Percentiles rank a stretch among this genome's conserved stretches.
Conservation (phyloP, 2,797 vertebrate species). For the Enteromius argenteus region DNA sequence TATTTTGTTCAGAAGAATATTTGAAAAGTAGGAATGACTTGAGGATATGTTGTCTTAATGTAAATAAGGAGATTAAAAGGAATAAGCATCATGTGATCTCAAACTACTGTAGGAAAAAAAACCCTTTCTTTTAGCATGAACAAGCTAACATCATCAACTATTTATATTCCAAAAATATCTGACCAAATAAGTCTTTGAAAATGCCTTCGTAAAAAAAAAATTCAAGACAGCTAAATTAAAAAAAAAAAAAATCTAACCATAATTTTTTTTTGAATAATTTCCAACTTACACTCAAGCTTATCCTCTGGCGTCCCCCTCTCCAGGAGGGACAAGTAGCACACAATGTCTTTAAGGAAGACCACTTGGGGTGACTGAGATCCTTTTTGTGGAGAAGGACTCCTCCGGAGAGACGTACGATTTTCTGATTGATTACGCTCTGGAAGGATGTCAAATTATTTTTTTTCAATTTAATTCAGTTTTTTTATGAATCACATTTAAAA, state of each 20-base stretch:
- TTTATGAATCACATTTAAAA: neutral
- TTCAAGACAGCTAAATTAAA: neutral
- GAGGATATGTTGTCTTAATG: neutral
- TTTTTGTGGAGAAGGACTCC: conserved; percentile 77
- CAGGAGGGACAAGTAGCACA: conserved; percentile 94
- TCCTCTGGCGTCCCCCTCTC: conserved; percentile 91
- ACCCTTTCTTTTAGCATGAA: neutral
- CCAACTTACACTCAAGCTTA: conserved; percentile 93
- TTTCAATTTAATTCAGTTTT: neutral
- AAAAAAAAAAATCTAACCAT: neutral
- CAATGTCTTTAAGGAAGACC: conserved; percentile 93
- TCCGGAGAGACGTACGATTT: conserved; percentile 77
- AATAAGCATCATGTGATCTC: neutral
- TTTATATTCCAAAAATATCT: neutral
- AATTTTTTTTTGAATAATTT: conserved; percentile 3
- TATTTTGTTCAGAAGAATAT: neutral
- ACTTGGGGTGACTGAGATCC: conserved; percentile 72
- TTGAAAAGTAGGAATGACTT: neutral
- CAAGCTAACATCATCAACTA: neutral
- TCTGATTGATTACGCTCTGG: conserved; percentile 78
- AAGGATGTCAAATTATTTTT: neutral
- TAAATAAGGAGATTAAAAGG: neutral
- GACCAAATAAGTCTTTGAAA: neutral
- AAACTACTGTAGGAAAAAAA: neutral
- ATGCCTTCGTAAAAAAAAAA: neutral